phyloP scores from a whole-genome alignment of 2,888 invertebrate species.

The Eupithecia subumbrata region DNA sequence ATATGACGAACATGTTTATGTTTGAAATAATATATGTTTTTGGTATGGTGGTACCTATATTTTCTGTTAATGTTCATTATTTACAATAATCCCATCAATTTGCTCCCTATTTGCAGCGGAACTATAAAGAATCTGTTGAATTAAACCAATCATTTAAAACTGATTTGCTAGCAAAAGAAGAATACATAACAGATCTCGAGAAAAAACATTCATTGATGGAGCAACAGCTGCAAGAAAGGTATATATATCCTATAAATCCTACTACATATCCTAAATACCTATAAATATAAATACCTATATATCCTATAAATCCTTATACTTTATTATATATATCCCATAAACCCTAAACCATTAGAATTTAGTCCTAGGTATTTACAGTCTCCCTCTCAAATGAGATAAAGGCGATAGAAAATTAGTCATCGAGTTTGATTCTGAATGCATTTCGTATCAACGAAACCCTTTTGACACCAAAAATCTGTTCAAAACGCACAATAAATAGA shows the following conservation, averaged over 20 bases:
- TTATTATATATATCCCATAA: slow-evolving; percentile 37
- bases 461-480: background rate
- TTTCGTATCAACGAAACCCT: background rate
- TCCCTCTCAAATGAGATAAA: background rate
- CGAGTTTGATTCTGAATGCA: background rate
- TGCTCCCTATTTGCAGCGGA: slow-evolving; percentile 51
- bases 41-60: too few relatives aligned
- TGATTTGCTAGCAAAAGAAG: slow-evolving; percentile 59
- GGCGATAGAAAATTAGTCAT: too few relatives aligned
- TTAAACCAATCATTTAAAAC: slow-evolving; percentile 55
- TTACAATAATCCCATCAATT: background rate
- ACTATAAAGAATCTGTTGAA: slow-evolving; percentile 54
- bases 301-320: too few relatives aligned
- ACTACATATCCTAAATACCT: too few relatives aligned
- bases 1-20: slow-evolving; percentile 22
- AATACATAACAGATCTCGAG: slow-evolving; percentile 63
- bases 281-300: too few relatives aligned
- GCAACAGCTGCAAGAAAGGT: slow-evolving; percentile 64
- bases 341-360: background rate
- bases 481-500: background rate
- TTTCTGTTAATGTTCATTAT: background rate
- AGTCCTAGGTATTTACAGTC: background rate
- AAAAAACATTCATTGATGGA: slow-evolving; percentile 57
- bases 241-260: slow-evolving; percentile 32
- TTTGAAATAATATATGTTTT: too few relatives aligned